Evolutionary conservation across 92 coral and sea anemone species (phyloP).

Genomic region (Paragorgia papillata): DNA sequence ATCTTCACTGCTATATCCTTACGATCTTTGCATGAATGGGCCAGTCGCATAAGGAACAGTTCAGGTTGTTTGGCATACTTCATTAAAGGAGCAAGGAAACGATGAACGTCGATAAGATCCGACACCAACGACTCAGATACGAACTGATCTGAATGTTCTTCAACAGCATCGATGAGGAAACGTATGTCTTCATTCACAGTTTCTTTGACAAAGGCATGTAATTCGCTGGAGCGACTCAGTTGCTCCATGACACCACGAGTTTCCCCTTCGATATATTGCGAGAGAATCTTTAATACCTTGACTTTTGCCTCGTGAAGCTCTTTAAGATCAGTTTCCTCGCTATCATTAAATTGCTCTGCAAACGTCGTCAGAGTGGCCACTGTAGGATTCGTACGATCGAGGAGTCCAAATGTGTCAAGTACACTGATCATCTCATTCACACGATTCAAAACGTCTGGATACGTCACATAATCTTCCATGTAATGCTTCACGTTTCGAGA

Average conservation of each 20-base stretch:
- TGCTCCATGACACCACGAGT: conserved; percentile 59
- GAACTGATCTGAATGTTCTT: conserved; percentile 94
- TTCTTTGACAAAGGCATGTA: conserved; percentile 67
- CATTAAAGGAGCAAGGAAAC: conserved; percentile 72
- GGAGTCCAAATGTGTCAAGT: conserved; percentile 61
- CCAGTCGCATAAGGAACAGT: not conserved
- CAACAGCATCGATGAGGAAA: conserved; percentile 90
- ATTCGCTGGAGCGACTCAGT: conserved; percentile 66
- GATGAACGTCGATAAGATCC: conserved; percentile 87
- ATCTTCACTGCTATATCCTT: conserved; percentile 45
- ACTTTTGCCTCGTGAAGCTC: conserved; percentile 41
- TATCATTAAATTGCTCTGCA: not conserved
- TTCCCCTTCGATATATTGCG: conserved; percentile 47
- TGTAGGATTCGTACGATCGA: conserved; percentile 1
- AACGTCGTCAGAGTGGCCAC: conserved; percentile 30
- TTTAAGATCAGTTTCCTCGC: conserved; percentile 7
- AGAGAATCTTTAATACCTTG: conserved; percentile 51
- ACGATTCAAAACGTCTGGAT: conserved; percentile 51
- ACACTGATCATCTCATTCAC: conserved; percentile 51
- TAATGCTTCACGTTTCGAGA: conserved; percentile 13
- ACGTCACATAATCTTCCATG: conserved; percentile 49
- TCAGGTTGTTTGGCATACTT: conserved; percentile 59
- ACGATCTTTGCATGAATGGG: conserved; percentile 15
- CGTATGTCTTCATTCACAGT: conserved; percentile 89
- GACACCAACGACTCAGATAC: conserved; percentile 91